A percentile compares a stretch with the other conserved stretches of the same genome.
These are phyloP conservation scores for Hydriomena furcata DNA, from an alignment of 2,888 invertebrate species.

Conservation along the genomic window DNA sequence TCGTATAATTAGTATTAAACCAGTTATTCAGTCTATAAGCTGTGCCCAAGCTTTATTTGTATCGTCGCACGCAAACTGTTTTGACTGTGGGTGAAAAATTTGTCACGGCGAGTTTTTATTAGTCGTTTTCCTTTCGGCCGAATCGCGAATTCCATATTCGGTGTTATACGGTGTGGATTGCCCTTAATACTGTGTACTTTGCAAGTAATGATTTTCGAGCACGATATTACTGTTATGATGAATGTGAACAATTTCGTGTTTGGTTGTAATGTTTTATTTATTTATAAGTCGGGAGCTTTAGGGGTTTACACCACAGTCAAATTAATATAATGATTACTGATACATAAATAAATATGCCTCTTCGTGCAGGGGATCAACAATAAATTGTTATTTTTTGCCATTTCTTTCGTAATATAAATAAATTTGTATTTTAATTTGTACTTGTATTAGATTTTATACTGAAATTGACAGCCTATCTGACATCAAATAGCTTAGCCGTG, in stretches of 20 bases:
- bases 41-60: constrained; percentile 32
- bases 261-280: constrained; percentile 15
- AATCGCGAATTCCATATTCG: constrained; percentile 25
- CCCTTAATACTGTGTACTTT: constrained; percentile 36
- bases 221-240: constrained; percentile 35
- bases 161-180: constrained; percentile 37
- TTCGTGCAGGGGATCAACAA: no score
- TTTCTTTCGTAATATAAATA: no score
- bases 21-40: constrained; percentile 1
- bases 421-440: not conserved
- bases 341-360: no score
- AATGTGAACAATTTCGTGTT: constrained; percentile 25
- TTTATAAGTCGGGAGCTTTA: constrained; percentile 1
- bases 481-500: no score
- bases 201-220: constrained; percentile 35
- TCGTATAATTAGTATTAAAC: not conserved
- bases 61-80: constrained; percentile 52
- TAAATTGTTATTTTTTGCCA: no score
- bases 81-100: constrained; percentile 60
- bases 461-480: no score
- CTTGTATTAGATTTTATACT: no score
- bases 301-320: not conserved
- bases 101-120: constrained; percentile 52
- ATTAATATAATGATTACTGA: no score
- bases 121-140: constrained; percentile 31